Evolutionary conservation across 2,797 vertebrate genomes (phyloP).

Genomic region (Scolopax bukidnonensis): DNA sequence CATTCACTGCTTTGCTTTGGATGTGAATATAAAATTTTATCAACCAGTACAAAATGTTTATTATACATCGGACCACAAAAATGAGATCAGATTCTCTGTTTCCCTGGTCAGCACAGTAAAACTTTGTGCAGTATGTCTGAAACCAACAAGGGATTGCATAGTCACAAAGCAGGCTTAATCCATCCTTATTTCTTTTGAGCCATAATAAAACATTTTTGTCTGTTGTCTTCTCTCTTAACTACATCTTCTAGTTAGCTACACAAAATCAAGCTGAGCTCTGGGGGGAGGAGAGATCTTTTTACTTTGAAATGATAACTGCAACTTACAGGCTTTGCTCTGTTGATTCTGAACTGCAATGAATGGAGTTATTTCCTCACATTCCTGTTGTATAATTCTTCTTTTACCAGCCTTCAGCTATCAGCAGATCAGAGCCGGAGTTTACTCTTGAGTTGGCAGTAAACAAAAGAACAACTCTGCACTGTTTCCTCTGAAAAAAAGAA

Average conservation of each 20-base stretch:
- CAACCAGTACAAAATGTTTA: background rate
- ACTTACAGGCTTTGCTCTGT: slow-evolving; percentile 7
- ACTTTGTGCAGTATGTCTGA: background rate
- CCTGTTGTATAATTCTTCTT: slow-evolving; percentile 37
- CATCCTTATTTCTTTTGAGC: background rate
- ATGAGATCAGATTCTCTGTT: background rate
- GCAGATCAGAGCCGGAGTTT: slow-evolving; percentile 43
- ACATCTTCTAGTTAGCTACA: background rate
- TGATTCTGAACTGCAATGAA: slow-evolving; percentile 20
- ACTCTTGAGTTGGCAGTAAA: slow-evolving; percentile 34
- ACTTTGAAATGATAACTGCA: background rate
- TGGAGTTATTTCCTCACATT: slow-evolving; percentile 37
- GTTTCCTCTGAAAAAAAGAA: slow-evolving; percentile 37
- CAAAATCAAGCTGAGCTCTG: background rate
- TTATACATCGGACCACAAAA: background rate
- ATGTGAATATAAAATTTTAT: slow-evolving; percentile 17
- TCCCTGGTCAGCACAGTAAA: background rate
- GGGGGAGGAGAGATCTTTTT: background rate
- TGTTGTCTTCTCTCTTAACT: background rate
- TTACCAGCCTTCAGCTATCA: slow-evolving; percentile 23
- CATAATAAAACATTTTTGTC: background rate
- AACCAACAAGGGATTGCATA: background rate
- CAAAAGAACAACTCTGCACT: slow-evolving; percentile 38
- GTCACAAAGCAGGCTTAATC: background rate
- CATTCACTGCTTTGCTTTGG: background rate